phyloP scores from a whole-genome alignment of 1,140 invertebrate species.

The Panulirus ornatus region DNA sequence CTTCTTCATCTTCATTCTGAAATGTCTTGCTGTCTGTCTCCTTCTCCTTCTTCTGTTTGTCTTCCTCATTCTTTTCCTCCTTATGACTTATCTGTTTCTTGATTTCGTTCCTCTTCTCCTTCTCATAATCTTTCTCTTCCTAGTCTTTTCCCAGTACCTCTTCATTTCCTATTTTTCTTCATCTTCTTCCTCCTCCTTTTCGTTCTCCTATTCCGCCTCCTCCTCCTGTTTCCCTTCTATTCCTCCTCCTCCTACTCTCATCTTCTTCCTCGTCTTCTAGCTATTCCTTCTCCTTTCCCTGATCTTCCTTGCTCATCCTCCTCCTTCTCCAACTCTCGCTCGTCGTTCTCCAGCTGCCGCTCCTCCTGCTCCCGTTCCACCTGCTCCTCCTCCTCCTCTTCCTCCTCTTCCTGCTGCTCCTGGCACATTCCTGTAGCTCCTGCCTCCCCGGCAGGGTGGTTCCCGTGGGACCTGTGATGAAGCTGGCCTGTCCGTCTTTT shows the following conservation, averaged over 20 bases:
- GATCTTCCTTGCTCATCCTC: background rate
- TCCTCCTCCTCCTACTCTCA: background rate
- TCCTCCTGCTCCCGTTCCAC: too few species aligned
- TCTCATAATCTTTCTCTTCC: too few species aligned
- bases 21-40: too few species aligned
- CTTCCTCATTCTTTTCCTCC: background rate
- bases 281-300: background rate
- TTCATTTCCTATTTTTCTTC: background rate
- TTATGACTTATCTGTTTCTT: background rate
- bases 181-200: background rate
- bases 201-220: background rate
- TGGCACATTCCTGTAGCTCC: slow-evolving; percentile 32
- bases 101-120: background rate
- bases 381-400: background rate
- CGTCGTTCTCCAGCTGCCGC: background rate
- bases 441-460: background rate
- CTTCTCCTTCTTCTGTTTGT: background rate
- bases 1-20: too few species aligned
- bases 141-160: too few species aligned
- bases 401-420: slow-evolving; percentile 2
- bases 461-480: slow-evolving; percentile 41
- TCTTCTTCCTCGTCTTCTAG: too few species aligned
- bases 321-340: background rate
- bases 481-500: slow-evolving; percentile 52
- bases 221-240: background rate